Conservation (phyloP, 1,140 invertebrate species). For the Panulirus ornatus region DNA sequence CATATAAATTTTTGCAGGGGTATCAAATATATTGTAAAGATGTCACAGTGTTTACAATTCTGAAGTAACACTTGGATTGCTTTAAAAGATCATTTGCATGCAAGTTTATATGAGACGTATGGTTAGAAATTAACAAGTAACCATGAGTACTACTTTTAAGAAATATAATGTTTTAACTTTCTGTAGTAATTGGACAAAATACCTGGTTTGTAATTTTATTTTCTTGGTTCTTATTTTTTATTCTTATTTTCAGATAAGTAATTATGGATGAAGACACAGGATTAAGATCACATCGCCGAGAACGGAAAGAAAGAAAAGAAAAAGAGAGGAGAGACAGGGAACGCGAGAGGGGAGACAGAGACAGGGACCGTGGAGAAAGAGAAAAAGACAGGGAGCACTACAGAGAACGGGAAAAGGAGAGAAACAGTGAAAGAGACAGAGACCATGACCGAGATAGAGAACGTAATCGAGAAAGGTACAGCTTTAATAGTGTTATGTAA, state of each 20-base stretch:
- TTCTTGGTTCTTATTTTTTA: background rate
- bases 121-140: too few species aligned
- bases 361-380: background rate
- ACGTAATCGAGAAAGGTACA: conserved; percentile 18
- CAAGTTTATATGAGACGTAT: too few species aligned
- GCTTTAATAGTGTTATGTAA: too few species aligned
- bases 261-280: conserved; percentile 53
- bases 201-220: background rate
- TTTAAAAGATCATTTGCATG: too few species aligned
- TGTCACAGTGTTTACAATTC: too few species aligned
- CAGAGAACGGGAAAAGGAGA: conserved; percentile 23
- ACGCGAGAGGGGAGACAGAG: background rate
- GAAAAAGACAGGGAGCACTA: background rate
- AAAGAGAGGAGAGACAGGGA: conserved; percentile 38
- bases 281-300: conserved; percentile 38
- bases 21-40: too few species aligned
- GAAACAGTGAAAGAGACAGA: conserved; percentile 12
- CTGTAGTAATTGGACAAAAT: too few species aligned
- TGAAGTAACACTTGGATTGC: too few species aligned
- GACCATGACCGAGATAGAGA: conserved; percentile 32
- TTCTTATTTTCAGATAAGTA: background rate
- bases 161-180: too few species aligned
- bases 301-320: conserved; percentile 51
- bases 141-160: too few species aligned
- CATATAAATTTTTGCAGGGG: too few species aligned